Evolutionary conservation across 2,888 invertebrate genomes (phyloP).

Genomic region (Nephrocerus scutellatus): DNA sequence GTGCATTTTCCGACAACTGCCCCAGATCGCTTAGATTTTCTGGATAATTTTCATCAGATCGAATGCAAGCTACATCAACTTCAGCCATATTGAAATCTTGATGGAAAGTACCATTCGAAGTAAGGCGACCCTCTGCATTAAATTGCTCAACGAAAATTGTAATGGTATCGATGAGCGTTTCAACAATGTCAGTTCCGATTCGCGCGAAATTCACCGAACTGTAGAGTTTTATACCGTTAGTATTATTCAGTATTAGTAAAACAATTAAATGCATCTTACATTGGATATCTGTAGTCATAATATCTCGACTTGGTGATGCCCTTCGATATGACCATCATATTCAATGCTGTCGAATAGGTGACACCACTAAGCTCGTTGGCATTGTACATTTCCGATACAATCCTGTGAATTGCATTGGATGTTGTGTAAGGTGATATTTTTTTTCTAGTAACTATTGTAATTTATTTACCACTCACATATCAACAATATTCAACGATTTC

Average conservation of each 20-base stretch:
- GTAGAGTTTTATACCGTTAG: constrained; percentile 2
- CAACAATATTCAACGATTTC: constrained; percentile 36
- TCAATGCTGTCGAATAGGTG: constrained; percentile 41
- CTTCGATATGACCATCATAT: constrained; percentile 42
- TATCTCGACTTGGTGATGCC: constrained; percentile 35
- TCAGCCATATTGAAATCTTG: constrained; percentile 31
- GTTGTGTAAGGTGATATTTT: not conserved
- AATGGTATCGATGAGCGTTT: constrained; percentile 38
- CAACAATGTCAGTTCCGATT: constrained; percentile 42
- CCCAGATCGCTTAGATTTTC: constrained; percentile 26
- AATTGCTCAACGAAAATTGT: constrained; percentile 39
- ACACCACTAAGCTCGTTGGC: constrained; percentile 32
- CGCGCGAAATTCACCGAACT: constrained; percentile 44
- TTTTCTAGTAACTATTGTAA: not conserved
- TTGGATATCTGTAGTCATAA: constrained; percentile 43
- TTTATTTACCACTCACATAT: constrained; percentile 33
- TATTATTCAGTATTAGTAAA: not conserved
- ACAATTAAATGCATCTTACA: constrained; percentile 30
- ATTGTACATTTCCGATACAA: constrained; percentile 43
- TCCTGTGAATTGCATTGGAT: constrained; percentile 26
- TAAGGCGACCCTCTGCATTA: constrained; percentile 31
- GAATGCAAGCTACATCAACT: constrained; percentile 33
- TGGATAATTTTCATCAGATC: constrained; percentile 25
- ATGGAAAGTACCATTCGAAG: constrained; percentile 13
- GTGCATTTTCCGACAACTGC: constrained; percentile 30